Evolutionary conservation across 2,888 invertebrate species (phyloP).

Genomic region (Chrysolina americana): DNA sequence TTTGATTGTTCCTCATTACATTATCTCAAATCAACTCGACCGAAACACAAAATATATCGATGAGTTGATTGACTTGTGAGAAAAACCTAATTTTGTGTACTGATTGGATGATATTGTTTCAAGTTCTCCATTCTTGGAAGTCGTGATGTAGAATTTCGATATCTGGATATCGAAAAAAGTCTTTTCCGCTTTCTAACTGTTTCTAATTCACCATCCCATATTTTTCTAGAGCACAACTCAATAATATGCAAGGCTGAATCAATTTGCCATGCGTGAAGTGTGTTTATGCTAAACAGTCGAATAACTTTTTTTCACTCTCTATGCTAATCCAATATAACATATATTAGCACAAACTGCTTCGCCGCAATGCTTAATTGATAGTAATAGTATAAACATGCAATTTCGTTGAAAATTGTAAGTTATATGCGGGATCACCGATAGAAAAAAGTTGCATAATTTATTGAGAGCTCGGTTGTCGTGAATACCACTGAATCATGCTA

Average conservation of each 20-base stretch:
- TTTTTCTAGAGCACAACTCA: constrained; percentile 19
- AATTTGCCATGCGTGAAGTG: constrained; percentile 28
- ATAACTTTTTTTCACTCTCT: constrained; percentile 19
- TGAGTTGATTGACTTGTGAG: no score
- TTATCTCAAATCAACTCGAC: no score
- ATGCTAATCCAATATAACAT: constrained; percentile 29
- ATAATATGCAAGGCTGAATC: constrained; percentile 15
- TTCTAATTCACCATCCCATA: neutral
- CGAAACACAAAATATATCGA: no score
- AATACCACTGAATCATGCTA: constrained; percentile 28
- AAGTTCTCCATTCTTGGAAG: neutral
- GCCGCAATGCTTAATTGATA: constrained; percentile 20
- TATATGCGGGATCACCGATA: constrained; percentile 10
- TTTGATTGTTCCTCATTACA: no score
- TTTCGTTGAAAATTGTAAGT: constrained; percentile 30
- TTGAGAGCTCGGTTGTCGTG: constrained; percentile 24
- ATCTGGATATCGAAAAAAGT: neutral
- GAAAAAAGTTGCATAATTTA: constrained; percentile 35
- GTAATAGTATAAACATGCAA: constrained; percentile 29
- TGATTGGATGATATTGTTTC: neutral
- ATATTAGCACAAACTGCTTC: constrained; percentile 28
- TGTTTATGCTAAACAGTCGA: constrained; percentile 35
- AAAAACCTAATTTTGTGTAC: neutral
- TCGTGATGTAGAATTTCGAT: no score
- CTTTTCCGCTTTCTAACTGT: constrained; percentile 1